Evolutionary conservation across 2,113 vertebrate genomes (phyloP).

Genomic region (Marcusenius ussheri): DNA sequence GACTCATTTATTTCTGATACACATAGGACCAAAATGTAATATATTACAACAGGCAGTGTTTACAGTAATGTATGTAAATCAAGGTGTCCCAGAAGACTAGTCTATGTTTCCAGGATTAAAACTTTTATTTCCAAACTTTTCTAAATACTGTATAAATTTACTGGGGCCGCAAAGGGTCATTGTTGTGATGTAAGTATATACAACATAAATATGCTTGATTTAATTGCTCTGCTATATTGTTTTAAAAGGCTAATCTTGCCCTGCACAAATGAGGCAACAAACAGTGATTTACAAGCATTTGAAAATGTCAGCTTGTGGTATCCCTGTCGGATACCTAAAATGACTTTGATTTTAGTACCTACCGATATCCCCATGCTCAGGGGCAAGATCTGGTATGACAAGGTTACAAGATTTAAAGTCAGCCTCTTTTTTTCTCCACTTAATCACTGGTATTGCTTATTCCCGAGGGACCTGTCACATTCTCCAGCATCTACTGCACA

Average conservation of each 20-base stretch:
- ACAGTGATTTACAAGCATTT: constrained; percentile 56
- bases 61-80: background rate
- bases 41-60: background rate
- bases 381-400: constrained; percentile 59
- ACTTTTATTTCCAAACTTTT: background rate
- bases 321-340: constrained; percentile 43
- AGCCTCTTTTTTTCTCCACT: constrained; percentile 58
- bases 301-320: constrained; percentile 56
- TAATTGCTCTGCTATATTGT: constrained; percentile 51
- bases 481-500: constrained; percentile 22
- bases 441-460: constrained; percentile 57
- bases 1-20: background rate
- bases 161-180: background rate
- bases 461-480: constrained; percentile 34
- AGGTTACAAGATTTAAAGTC: constrained; percentile 63
- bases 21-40: background rate
- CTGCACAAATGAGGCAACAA: constrained; percentile 32
- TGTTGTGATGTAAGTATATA: background rate
- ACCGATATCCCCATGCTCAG: constrained; percentile 46
- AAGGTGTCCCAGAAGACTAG: background rate
- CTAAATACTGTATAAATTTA: background rate
- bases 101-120: background rate
- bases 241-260: constrained; percentile 52
- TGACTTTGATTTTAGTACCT: constrained; percentile 47
- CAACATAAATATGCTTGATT: constrained; percentile 22